A percentile compares a stretch with the other conserved stretches of the same genome.
These are phyloP conservation scores for Merluccius polli DNA, from an alignment of 2,797 vertebrate genomes.

Conservation along the genomic window DNA sequence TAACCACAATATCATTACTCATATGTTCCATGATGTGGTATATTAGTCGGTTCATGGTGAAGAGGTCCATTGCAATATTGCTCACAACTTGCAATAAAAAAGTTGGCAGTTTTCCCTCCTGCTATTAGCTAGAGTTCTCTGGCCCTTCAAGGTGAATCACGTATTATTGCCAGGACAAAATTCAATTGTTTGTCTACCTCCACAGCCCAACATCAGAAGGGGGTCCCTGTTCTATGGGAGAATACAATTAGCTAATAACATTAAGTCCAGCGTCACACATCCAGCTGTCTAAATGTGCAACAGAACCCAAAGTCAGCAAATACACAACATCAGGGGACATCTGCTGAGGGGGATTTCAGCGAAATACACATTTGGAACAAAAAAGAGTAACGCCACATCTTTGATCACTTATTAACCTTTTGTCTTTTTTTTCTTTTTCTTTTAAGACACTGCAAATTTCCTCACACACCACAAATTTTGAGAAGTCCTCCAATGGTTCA, in stretches of 20 bases:
- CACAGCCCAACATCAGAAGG: conserved; percentile 35
- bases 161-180: conserved; percentile 29
- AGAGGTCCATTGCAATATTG: conserved; percentile 11
- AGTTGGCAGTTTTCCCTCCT: background rate
- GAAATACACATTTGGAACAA: conserved; percentile 22
- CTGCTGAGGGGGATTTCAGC: conserved; percentile 37
- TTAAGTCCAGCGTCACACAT: conserved; percentile 56
- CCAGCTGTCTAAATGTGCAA: conserved; percentile 66
- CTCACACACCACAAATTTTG: background rate
- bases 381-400: conserved; percentile 19
- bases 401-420: conserved; percentile 18
- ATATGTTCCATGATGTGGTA: background rate
- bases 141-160: conserved; percentile 17
- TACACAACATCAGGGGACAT: conserved; percentile 51
- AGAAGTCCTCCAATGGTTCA: background rate
- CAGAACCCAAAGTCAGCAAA: conserved; percentile 63
- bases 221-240: conserved; percentile 40
- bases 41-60: background rate
- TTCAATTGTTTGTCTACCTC: conserved; percentile 53
- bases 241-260: conserved; percentile 61
- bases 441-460: conserved; percentile 9
- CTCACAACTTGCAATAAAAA: background rate
- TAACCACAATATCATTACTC: background rate
- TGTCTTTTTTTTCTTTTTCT: background rate
- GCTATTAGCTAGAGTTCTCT: conserved; percentile 9